Base-by-base conservation (phyloP, 2,888 invertebrate genomes). In the Lasioglossum marginatum region DNA sequence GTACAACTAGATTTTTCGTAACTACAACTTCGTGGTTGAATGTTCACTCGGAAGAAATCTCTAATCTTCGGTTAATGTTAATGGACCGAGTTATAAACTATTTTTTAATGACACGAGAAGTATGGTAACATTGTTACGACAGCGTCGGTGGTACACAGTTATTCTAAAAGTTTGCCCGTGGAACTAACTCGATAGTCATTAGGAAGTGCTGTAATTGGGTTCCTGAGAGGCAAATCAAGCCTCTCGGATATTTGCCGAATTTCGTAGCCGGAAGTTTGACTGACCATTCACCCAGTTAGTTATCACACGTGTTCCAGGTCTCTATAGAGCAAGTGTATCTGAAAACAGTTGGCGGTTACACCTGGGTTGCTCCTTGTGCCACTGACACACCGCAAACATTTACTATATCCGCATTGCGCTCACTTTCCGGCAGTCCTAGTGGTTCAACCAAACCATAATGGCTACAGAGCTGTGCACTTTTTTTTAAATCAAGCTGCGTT, bases 181-280 rank as follows among this genome's bases (percentile, higher is more conserved):
- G 45, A 45, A 40, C 52, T 43, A 52, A 82, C 63, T 77, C n/a
- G 74, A 52, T 40, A 37, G 37, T 70, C 70, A 70, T 70, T 70
- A 70, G 37, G 70, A 70, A 70, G 68, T 63, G 77, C 57, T 72
- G 79, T 77, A 83, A 83, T 85, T 89, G 79, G 81, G 82, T 87
- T 85, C 45, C 81, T 83, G 80, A 75, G 79, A 75, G 81, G 73
- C 66, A 79, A 80, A 66, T 76, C 82, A 78, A 82, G 80, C 88
- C 90, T 89, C 90, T 83, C 83, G 92, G 91, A 91, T 92, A 93
- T 93, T 93, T 92, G 91, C 91, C 88, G 92, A 93, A 92, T 92
- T 92, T 92, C 90, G 89, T 87, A 87, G 87, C 87, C 89, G 89
- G 90, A 93, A 93, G 92, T 93, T 93, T 90, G 89, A 91, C 90